Evolutionary conservation across 2,797 vertebrate genomes (phyloP), one percentile per base, ranked within the genome.

Genomic region (Picus viridis): DNA sequence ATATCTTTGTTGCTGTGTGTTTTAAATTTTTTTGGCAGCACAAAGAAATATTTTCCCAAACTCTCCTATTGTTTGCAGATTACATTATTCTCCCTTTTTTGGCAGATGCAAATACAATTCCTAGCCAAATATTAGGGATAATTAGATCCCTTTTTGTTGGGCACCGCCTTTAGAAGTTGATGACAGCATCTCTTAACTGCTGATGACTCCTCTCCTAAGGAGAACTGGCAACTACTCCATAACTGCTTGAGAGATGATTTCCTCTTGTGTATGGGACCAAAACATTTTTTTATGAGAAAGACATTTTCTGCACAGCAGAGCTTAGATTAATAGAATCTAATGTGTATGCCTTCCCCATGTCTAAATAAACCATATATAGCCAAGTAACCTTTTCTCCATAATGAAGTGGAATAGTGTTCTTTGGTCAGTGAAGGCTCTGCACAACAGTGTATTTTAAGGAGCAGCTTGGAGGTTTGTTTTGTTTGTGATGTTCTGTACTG

Each of bases 21-120:
- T 86, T 93, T 82, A 79, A 91, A 79, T 70, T 93, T 87, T 90
- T 95, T 93, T 95, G 85, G 92, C 90, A 94, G 49, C 41, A 29
- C 41, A 49, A 87, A 91, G 70, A 96, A 84, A 47, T 88, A 54
- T 51, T 83, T 93, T 93, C 85, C 79, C 82, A 47, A 82, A 76
- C 74, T 71, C 41, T 80, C 18, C 72, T 91, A 89, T 95, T 96
- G 90, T 94, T 89, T 94, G 64, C 59, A 73, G 63, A 86, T 92
- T 90, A 76, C 61, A 82, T 93, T 96, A 82, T 93, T 89, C 53
- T 87, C 23, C 32, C 2, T 10, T 51, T 79, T 89, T 87, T 92
- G 77, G 67, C 87, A 95, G 53, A 64, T 70, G 22, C 29, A 86
- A 92, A 81, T 80, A 73, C 89, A 96, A 94, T 47, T 88, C 64